These are phyloP conservation scores for Anguilla rostrata DNA, from an alignment of 2,113 vertebrate genomes.

Conservation along the genomic window DNA sequence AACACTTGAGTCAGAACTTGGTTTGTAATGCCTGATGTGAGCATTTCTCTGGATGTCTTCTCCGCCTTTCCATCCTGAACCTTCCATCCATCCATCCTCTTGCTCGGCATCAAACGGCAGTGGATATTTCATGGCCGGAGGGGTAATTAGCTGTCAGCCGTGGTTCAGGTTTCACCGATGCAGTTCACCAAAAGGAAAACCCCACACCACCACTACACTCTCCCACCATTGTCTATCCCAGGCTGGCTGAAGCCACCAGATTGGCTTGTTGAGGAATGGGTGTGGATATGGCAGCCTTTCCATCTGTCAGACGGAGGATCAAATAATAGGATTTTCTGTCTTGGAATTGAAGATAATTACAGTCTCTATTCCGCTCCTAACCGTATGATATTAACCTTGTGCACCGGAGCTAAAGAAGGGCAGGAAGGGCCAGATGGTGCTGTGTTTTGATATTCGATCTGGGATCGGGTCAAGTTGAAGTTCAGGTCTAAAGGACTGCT, in stretches of 20 bases:
- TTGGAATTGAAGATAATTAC: constrained; percentile 79
- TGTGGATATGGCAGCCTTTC: constrained; percentile 66
- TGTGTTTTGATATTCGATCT: constrained; percentile 75
- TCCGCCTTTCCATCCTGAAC: constrained; percentile 44
- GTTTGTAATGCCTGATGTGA: neutral
- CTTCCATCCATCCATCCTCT: constrained; percentile 17
- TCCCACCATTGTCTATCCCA: constrained; percentile 61
- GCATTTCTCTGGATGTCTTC: constrained; percentile 33
- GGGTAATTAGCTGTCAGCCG: constrained; percentile 38
- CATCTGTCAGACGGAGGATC: constrained; percentile 75
- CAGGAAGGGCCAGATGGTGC: constrained; percentile 80
- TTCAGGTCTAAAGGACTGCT: constrained; percentile 73
- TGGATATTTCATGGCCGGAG: constrained; percentile 47
- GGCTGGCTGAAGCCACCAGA: constrained; percentile 58
- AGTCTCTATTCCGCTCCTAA: constrained; percentile 75
- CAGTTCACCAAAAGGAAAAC: constrained; percentile 42
- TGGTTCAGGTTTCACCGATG: constrained; percentile 63
- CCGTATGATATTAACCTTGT: constrained; percentile 75
- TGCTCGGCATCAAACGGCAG: constrained; percentile 46
- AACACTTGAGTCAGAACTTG: neutral
- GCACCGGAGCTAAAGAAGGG: constrained; percentile 64
- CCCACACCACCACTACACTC: constrained; percentile 49
- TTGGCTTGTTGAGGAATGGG: constrained; percentile 72
- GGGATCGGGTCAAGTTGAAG: constrained; percentile 79
- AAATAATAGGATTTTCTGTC: constrained; percentile 80